Percentiles rank a stretch among this genome's conserved stretches.
Conservation (phyloP, 2,113 vertebrate genomes). For the Panurus biarmicus region DNA sequence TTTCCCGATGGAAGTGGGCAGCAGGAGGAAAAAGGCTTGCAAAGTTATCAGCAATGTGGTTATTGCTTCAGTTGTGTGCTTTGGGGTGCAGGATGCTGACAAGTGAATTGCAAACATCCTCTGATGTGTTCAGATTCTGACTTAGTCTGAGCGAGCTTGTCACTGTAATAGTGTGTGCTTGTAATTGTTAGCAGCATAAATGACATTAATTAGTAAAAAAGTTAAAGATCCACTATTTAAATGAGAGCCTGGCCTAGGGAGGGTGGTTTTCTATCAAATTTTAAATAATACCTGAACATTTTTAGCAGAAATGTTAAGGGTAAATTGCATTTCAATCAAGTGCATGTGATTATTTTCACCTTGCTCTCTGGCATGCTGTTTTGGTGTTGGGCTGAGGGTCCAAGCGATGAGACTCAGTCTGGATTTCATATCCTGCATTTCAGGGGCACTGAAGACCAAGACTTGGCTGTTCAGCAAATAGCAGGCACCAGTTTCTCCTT, state of each 20-base stretch:
- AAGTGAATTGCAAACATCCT: background rate
- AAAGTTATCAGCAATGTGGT: background rate
- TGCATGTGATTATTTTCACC: background rate
- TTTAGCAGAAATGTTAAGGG: background rate
- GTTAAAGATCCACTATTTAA: background rate
- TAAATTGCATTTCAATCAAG: background rate
- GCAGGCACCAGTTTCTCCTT: background rate
- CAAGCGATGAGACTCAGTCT: background rate
- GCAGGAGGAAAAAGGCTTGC: background rate
- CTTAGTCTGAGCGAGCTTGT: background rate
- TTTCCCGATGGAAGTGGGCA: background rate
- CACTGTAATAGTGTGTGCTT: background rate
- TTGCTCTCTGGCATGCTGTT: background rate
- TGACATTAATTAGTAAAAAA: background rate
- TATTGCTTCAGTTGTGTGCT: background rate
- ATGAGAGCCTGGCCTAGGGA: background rate
- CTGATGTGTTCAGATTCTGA: background rate
- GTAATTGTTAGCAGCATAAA: background rate
- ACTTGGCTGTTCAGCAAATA: background rate
- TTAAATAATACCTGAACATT: background rate
- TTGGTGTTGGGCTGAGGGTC: background rate
- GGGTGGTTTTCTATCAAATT: background rate
- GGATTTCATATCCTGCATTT: background rate
- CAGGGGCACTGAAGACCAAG: background rate
- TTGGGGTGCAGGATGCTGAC: background rate